A percentile compares a stretch with the other conserved stretches of the same genome.
phyloP scores from a whole-genome alignment of 2,113 vertebrate species.

The Nematolebias whitei region DNA sequence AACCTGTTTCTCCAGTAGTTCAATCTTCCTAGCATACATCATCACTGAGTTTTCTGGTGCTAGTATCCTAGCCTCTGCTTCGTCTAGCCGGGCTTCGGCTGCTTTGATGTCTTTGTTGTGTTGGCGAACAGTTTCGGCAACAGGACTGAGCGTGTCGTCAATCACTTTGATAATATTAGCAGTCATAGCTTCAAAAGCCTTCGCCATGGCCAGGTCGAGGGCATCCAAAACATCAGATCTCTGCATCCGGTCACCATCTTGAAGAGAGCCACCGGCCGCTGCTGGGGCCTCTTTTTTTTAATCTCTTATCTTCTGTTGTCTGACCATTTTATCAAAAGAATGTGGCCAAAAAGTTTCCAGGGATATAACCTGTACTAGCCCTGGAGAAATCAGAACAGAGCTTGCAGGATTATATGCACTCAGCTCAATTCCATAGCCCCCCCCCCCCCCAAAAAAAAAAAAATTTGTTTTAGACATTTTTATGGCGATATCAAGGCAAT shows the following conservation, averaged over 20 bases:
- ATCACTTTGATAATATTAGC: background rate
- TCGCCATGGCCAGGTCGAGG: background rate
- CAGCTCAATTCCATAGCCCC: too few species aligned
- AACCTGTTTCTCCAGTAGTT: too few species aligned
- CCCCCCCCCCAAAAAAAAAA: too few species aligned
- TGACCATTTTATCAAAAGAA: too few species aligned
- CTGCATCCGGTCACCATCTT: background rate
- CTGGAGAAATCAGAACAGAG: too few species aligned
- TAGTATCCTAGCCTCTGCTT: background rate
- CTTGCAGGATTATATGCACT: too few species aligned
- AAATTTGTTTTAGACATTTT: too few species aligned
- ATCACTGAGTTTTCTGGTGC: background rate
- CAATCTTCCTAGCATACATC: too few species aligned
- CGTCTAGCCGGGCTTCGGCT: background rate
- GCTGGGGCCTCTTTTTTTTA: background rate
- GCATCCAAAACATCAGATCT: background rate
- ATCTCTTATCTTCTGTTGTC: background rate
- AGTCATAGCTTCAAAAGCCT: background rate
- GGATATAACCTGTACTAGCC: too few species aligned
- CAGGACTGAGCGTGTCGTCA: background rate
- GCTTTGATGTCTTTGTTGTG: background rate
- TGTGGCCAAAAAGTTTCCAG: too few species aligned
- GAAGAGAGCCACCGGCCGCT: background rate
- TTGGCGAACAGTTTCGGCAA: background rate
- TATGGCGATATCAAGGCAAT: too few species aligned